Evolutionary conservation across 2,888 invertebrate genomes (phyloP), one percentile per base, ranked within the genome.

Genomic region (Iselma pallidipennis): DNA sequence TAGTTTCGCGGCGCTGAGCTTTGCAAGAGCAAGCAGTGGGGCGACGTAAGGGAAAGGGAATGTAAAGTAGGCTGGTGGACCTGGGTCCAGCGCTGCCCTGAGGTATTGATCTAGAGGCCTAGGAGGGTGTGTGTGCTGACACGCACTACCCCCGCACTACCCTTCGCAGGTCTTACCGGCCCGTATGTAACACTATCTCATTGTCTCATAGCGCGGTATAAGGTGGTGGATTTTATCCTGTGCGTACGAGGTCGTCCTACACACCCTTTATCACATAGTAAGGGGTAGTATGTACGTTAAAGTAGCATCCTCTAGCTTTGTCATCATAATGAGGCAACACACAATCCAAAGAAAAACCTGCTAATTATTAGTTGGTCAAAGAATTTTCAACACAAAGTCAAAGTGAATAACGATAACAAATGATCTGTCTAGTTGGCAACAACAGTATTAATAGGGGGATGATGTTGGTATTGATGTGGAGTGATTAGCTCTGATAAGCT

Each of bases 21-120:
- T 74, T 85, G 85, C 85, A 85, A 71, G 83, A 83, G 85, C 84
- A 74, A 71, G 85, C 66, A 68, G 70, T 70, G 63, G 62, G 66
- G 71, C 67, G 72, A 65, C 61, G 66, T 65, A 65, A 68, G 79
- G 80, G 81, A 78, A 74, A 74, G 77, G 76, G 79, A 80, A 80
- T 86, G 86, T 86, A 86, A 86, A 85, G 86, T 84, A 83, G 85
- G 85, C 79, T 80, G 84, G 79, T 80, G 78, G 79, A 78, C 78
- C 78, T 79, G 78, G 80, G 80, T 80, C 80, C 80, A 77, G 80
- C 80, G 78, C 80, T 80, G 80, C 80, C 80, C 80, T 77, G 79
- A 80, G 80, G 81, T 80, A 81, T 81, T 81, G 81, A 81, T 80
- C 80, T 80, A 77, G 75, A 75, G 77, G 77, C 74, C 76, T 75